Conservation (phyloP, 1,140 invertebrate species). For the Vanessa tameamea region DNA sequence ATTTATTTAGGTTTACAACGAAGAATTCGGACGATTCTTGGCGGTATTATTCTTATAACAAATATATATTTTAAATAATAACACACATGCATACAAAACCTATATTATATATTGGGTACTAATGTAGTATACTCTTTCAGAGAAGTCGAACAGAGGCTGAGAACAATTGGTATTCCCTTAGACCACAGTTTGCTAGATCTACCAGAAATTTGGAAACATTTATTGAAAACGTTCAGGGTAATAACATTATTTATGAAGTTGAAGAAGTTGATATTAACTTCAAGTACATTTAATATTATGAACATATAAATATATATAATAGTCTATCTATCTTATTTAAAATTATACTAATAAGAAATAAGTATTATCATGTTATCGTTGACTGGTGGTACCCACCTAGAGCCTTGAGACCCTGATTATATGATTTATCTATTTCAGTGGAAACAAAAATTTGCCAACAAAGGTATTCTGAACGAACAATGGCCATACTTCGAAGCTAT, state of each 20-base stretch:
- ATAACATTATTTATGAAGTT: background rate
- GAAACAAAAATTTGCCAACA: slow-evolving; percentile 70
- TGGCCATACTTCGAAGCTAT: slow-evolving; percentile 76
- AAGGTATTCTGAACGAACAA: slow-evolving; percentile 65
- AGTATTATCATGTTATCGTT: no score
- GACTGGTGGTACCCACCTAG: no score
- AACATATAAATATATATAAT: no score
- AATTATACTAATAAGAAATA: no score
- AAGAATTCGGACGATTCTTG: slow-evolving; percentile 51
- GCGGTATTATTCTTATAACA: slow-evolving; percentile 48
- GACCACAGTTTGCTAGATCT: slow-evolving; percentile 70
- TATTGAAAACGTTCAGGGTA: slow-evolving; percentile 70
- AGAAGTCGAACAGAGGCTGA: slow-evolving; percentile 66
- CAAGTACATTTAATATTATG: no score
- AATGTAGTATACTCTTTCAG: slow-evolving; percentile 42
- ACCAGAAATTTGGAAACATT: slow-evolving; percentile 64
- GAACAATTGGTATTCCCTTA: slow-evolving; percentile 60
- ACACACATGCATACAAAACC: no score
- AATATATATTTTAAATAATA: no score
- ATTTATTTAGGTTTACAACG: slow-evolving; percentile 46
- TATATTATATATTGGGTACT: no score
- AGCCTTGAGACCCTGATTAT: no score
- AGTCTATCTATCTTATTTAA: no score
- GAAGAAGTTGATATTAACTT: background rate
- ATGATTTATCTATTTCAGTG: slow-evolving; percentile 45